Evolutionary conservation across 2,113 vertebrate species (phyloP).

Genomic region (Melanotaenia duboulayi): DNA sequence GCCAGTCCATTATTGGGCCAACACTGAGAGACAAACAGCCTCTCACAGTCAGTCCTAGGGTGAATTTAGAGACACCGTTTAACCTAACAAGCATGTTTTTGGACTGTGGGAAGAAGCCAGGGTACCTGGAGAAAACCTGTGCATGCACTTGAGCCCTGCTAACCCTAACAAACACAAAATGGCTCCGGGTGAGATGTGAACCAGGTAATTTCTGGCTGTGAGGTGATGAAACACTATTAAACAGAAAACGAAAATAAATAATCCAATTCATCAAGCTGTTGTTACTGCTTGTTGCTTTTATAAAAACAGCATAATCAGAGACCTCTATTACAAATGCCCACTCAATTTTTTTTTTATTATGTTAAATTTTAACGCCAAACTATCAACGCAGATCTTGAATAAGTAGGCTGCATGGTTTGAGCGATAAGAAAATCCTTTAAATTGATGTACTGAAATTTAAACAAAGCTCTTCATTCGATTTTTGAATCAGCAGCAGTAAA

Average conservation of each 20-base stretch:
- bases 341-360: not conserved
- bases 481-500: slow-evolving; percentile 49
- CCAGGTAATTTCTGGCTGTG: too few species aligned
- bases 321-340: not conserved
- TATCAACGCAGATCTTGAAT: slow-evolving; percentile 21
- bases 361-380: not conserved
- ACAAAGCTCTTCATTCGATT: slow-evolving; percentile 52
- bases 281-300: slow-evolving; percentile 10
- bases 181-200: too few species aligned
- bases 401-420: not conserved
- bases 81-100: too few species aligned
- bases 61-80: too few species aligned
- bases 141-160: too few species aligned
- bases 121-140: too few species aligned
- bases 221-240: not conserved
- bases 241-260: not conserved
- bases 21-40: too few species aligned
- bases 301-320: not conserved
- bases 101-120: too few species aligned
- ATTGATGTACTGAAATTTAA: slow-evolving; percentile 15
- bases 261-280: not conserved
- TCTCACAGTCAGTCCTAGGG: too few species aligned
- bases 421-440: slow-evolving; percentile 31
- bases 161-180: too few species aligned
- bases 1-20: too few species aligned